Evolutionary conservation across 2,888 invertebrate genomes (phyloP), one percentile per base, ranked within the genome.

Genomic region (Sympetrum striolatum): DNA sequence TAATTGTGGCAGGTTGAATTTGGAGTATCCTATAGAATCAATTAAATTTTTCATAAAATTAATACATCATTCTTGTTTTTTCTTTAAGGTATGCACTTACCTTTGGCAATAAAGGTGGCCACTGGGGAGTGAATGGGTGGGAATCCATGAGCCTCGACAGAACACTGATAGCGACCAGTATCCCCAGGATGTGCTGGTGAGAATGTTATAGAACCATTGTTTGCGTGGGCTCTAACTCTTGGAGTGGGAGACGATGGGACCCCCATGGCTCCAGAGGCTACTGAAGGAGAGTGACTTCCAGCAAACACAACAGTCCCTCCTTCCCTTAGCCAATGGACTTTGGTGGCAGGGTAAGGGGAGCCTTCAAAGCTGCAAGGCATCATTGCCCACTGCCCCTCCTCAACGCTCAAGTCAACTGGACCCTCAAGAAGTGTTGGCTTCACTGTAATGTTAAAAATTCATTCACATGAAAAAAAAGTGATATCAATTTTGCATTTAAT

Each of bases 291-390:
- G 6, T 91, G 90, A 4, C 93, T 93, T 37, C 94, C 92, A 90
- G 94, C 92, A 92, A 93, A 93, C 91, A 92, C 92, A 64, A 94
- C 93, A 0, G 95, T 93, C 92, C 96, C 95, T 15, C 95, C 96
- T 93, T 96, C 96, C 92, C 96, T 96, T 90, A 95, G 94, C 97
- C 97, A 98, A 90, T 95, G 95, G 5, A 96, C 95, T 39, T 94
- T 94, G 6, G 96, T 96, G 91, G 95, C 95, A 2, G 96, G 95
- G 91, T 95, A 96, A n/a, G 94, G 94, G 39, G 94, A 93, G 15
- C 94, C 94, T 44, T 92, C 92, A 91, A 94, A 94, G 91, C 93
- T 93, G 93, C 98, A 98, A n/a, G 94, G 94, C 91, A 98, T 94
- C 8, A 95, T 94, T 0, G 95, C 95, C 1, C 95, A 93, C 90